Evolutionary conservation across 2,113 vertebrate genomes (phyloP).

Genomic region (Pluvianellus socialis): DNA sequence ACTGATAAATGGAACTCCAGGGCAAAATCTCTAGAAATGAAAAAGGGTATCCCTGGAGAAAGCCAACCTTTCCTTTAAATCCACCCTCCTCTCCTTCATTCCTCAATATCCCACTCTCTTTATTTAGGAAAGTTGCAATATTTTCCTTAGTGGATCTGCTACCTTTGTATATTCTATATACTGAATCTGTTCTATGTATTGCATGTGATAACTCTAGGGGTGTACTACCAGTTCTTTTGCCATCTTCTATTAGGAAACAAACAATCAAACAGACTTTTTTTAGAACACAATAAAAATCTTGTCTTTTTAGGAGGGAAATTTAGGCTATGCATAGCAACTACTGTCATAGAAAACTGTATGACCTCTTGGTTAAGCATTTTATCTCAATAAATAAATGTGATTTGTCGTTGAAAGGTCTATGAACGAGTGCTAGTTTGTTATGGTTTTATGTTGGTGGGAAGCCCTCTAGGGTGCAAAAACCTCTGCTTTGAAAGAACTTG

Average conservation of each 20-base stretch:
- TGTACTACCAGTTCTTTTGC: not conserved
- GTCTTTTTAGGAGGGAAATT: not conserved
- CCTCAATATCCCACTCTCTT: not conserved
- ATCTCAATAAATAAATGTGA: not conserved
- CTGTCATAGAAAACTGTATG: not conserved
- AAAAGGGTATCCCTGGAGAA: not conserved
- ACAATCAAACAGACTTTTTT: not conserved
- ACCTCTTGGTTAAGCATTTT: slow-evolving; percentile 29
- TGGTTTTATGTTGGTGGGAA: slow-evolving; percentile 27
- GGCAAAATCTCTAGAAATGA: slow-evolving; percentile 21
- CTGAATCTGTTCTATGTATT: not conserved
- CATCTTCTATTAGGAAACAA: not conserved
- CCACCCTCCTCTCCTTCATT: not conserved
- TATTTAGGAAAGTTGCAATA: not conserved
- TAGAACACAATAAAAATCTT: not conserved
- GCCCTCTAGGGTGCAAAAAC: not conserved
- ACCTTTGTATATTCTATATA: not conserved
- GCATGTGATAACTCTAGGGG: not conserved
- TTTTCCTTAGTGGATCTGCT: not conserved
- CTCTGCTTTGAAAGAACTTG: slow-evolving; percentile 27
- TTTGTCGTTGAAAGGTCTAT: not conserved
- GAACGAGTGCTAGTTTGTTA: not conserved
- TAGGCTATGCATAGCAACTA: not conserved
- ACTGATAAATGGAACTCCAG: slow-evolving; percentile 20
- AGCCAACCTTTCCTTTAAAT: not conserved